Conservation (phyloP, 1,140 invertebrate genomes). For the Heliconius eleuchia region DNA sequence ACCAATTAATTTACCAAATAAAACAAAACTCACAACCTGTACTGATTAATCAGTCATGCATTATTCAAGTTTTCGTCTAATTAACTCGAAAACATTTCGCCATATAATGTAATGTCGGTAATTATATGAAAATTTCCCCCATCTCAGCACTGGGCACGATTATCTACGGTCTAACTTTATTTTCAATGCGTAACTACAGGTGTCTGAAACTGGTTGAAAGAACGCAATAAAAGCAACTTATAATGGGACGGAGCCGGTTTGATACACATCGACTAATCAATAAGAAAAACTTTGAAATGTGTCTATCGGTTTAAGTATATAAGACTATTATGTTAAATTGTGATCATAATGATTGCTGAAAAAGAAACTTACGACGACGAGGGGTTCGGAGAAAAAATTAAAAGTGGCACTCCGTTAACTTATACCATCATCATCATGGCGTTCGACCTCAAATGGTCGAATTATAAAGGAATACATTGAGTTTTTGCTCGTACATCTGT, state of each 20-base stretch:
- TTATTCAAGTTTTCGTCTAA: conserved; percentile 64
- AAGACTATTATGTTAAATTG: conserved; percentile 55
- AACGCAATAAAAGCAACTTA: conserved; percentile 44
- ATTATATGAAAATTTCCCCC: conserved; percentile 43
- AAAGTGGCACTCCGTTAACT: conserved; percentile 50
- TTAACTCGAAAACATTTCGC: conserved; percentile 46
- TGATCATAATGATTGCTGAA: conserved; percentile 48
- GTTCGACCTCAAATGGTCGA: conserved; percentile 47
- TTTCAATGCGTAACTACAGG: conserved; percentile 42
- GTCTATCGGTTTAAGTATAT: conserved; percentile 47
- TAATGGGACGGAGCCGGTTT: conserved; percentile 36
- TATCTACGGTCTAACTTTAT: conserved; percentile 32
- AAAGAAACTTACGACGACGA: conserved; percentile 40
- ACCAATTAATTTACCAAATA: conserved; percentile 69
- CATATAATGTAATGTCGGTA: conserved; percentile 37
- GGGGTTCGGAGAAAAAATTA: conserved; percentile 48
- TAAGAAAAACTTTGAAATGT: conserved; percentile 45
- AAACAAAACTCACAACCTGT: conserved; percentile 53
- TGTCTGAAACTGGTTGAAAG: conserved; percentile 44
- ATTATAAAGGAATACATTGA: conserved; percentile 56
- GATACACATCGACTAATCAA: conserved; percentile 28
- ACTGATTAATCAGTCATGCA: conserved; percentile 63
- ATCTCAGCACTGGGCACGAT: conserved; percentile 22
- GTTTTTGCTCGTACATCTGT: conserved; percentile 65
- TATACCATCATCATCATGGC: conserved; percentile 30